phyloP scores from a whole-genome alignment of 30 jellyfish, hydroid and myxozoan species.

The Cassiopea andromeda region DNA sequence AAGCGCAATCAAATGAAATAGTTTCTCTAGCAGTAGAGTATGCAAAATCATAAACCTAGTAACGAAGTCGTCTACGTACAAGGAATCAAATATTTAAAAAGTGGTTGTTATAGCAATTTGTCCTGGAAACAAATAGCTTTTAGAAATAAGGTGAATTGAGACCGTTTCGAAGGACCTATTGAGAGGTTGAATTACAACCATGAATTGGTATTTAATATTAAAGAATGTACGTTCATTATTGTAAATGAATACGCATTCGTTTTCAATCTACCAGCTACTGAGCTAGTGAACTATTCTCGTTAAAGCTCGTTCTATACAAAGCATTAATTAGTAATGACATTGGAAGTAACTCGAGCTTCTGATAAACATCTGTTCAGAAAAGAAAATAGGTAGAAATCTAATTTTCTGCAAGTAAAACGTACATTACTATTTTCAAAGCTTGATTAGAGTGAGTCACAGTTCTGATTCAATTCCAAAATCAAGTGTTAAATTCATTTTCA shows the following conservation, averaged over 20 bases:
- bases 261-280: constrained; percentile 26
- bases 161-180: constrained; percentile 1
- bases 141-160: not conserved
- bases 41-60: not conserved
- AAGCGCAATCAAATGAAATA: no score
- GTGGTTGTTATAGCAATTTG: constrained; percentile 1
- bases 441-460: not conserved
- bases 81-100: not conserved
- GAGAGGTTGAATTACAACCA: constrained; percentile 11
- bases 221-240: not conserved
- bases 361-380: not conserved
- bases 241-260: constrained; percentile 33
- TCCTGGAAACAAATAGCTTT: not conserved
- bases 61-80: not conserved
- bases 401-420: not conserved
- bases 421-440: not conserved
- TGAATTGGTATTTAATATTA: not conserved
- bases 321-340: not conserved
- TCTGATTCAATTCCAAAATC: not conserved
- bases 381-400: not conserved
- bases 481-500: not conserved
- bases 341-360: not conserved
- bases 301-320: not conserved
- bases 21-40: not conserved
- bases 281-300: not conserved